Base-by-base conservation (phyloP, 2,888 invertebrate species). In the Tridacna gigas region DNA sequence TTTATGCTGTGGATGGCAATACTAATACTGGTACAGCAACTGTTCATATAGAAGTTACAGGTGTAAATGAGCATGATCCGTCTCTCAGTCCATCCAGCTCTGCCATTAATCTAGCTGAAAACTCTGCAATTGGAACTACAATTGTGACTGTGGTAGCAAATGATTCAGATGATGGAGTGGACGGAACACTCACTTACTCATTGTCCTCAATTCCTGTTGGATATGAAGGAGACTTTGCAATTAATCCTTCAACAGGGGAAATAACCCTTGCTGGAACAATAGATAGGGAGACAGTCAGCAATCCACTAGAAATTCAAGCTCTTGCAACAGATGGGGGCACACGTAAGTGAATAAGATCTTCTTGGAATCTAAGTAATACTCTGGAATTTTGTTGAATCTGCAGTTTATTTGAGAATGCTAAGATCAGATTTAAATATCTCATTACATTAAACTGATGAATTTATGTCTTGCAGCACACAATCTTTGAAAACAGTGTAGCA, bases 1-100 rank as follows among this genome's bases (percentile, higher is more conserved):
- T 98, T 0, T 97, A 98, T 94, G 98, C 98, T 0, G 97, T 97
- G 93, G 98, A 99, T 95, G 97, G 96, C 86, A 98, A 98, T 0
- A 96, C 96, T 77, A 96, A 98, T 67, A 98, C 98, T 56, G 97
- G 97, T 86, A 98, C 98, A 7, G 96, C 98, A 82, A 98, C 88
- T 5, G 89, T 91, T 13, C 87, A 89, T 65, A 79, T 92, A 37
- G 80, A 73, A 18, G 82, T 92, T 20, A 83, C 80, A 20, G 90
- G 90, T 61, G 83, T 80, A 67, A 92, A 92, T 78, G 91, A 91
- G 79, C 82, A 90, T 81, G 76, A 60, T 28, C 92, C 92, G 0
- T 63, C 83, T 13, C 89, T 92, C 48, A 76, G 22, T n/a, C 74
- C 83, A 3, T 45, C 86, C 77, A 51, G 75, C 18, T 63, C 22